phyloP scores from a whole-genome alignment of 1,140 invertebrate species.

The Phymorhynchus buccinoides region DNA sequence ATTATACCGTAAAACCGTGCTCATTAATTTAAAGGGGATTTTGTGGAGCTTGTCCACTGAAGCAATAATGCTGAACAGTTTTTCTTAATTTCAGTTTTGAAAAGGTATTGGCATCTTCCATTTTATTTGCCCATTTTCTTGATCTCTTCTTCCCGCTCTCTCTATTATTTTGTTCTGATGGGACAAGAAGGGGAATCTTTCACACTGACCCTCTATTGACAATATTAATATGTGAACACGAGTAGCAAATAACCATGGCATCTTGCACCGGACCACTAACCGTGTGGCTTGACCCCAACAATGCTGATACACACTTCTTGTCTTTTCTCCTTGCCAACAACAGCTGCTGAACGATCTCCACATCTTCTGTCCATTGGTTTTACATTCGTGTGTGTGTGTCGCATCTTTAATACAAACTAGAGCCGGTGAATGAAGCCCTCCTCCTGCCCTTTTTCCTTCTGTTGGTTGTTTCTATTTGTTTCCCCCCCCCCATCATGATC shows the following conservation, averaged over 20 bases:
- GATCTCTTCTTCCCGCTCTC: background rate
- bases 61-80: background rate
- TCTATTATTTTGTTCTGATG: background rate
- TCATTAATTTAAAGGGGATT: background rate
- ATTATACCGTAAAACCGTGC: no score
- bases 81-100: background rate
- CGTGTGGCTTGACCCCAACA: background rate
- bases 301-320: background rate
- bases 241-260: background rate
- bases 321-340: background rate
- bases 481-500: no score
- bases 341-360: background rate
- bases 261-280: background rate
- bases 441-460: background rate
- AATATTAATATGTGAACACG: background rate
- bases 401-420: background rate
- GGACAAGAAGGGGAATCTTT: background rate
- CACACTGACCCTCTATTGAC: background rate
- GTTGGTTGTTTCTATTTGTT: no score
- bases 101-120: background rate
- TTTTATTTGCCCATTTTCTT: background rate
- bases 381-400: background rate
- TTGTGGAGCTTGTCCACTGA: background rate
- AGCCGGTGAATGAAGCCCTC: background rate
- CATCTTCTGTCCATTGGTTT: background rate